Conservation (phyloP, 2,113 vertebrate species). For the Syngnathus scovelli region DNA sequence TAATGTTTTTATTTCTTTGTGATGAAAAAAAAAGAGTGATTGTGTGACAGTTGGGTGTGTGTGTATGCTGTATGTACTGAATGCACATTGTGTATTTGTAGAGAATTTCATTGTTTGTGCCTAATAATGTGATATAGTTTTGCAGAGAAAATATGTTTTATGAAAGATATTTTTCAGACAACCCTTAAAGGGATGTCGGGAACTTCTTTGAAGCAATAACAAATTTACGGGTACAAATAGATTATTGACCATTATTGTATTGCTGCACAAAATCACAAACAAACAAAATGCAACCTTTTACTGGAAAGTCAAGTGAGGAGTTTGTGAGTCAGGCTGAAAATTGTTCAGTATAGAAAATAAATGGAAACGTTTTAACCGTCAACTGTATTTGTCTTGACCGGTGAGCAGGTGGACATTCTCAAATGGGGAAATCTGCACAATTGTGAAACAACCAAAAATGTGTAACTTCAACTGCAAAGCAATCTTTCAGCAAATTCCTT, state of each 20-base stretch:
- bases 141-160: conserved; percentile 33
- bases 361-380: conserved; percentile 21
- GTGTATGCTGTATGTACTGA: conserved; percentile 23
- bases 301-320: conserved; percentile 22
- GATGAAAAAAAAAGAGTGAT: conserved; percentile 15
- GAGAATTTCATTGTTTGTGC: conserved; percentile 51
- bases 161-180: conserved; percentile 49
- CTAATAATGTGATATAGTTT: conserved; percentile 43
- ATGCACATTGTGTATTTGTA: conserved; percentile 29
- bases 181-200: conserved; percentile 15
- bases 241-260: conserved; percentile 11
- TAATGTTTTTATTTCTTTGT: conserved; percentile 25
- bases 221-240: conserved; percentile 20
- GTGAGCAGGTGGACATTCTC: conserved; percentile 6
- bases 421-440: neutral
- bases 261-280: conserved; percentile 18
- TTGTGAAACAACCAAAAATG: neutral
- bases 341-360: conserved; percentile 44
- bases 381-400: conserved; percentile 26
- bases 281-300: conserved; percentile 12
- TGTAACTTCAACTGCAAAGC: neutral
- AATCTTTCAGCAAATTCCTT: neutral
- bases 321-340: conserved; percentile 36
- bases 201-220: conserved; percentile 63
- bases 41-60: conserved; percentile 20